phyloP scores from a whole-genome alignment of 2,888 invertebrate genomes.

The Epiperipatus broadwayi region DNA sequence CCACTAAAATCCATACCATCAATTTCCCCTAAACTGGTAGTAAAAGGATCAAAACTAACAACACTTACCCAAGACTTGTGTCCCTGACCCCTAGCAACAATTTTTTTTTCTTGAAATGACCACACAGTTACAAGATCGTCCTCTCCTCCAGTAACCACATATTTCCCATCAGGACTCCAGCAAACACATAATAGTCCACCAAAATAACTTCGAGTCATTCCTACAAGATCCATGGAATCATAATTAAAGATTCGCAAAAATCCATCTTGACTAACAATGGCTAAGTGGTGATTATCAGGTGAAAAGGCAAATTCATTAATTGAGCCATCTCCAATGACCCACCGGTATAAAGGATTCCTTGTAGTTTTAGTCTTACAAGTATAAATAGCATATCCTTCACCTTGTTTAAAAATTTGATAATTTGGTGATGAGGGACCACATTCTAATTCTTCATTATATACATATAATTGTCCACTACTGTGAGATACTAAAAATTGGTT shows the following conservation, averaged over 20 bases:
- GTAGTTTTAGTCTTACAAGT: slow-evolving; percentile 92
- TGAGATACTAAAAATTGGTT: slow-evolving; percentile 87
- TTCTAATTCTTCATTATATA: slow-evolving; percentile 85
- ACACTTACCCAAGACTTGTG: slow-evolving; percentile 96
- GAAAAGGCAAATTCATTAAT: slow-evolving; percentile 96
- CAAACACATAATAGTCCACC: slow-evolving; percentile 92
- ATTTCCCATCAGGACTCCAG: slow-evolving; percentile 91
- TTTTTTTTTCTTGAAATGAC: slow-evolving; percentile 73
- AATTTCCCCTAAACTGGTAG: slow-evolving; percentile 44
- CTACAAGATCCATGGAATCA: slow-evolving; percentile 86
- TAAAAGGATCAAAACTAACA: slow-evolving; percentile 78
- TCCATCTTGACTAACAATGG: slow-evolving; percentile 42
- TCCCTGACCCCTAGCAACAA: slow-evolving; percentile 92
- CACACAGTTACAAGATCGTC: slow-evolving; percentile 96
- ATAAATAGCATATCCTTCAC: slow-evolving; percentile 78
- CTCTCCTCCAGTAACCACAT: slow-evolving; percentile 91
- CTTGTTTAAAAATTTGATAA: slow-evolving; percentile 85
- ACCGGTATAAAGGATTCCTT: slow-evolving; percentile 74
- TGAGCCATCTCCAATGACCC: slow-evolving; percentile 37
- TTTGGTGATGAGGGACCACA: slow-evolving; percentile 76
- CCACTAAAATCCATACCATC: slow-evolving; percentile 33
- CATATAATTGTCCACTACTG: slow-evolving; percentile 84
- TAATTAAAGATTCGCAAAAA: slow-evolving; percentile 89
- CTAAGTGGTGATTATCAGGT: slow-evolving; percentile 72
- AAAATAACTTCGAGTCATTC: slow-evolving; percentile 85